Evolutionary conservation across 2,113 vertebrate genomes (phyloP).

Genomic region (Hemiprocne comata): DNA sequence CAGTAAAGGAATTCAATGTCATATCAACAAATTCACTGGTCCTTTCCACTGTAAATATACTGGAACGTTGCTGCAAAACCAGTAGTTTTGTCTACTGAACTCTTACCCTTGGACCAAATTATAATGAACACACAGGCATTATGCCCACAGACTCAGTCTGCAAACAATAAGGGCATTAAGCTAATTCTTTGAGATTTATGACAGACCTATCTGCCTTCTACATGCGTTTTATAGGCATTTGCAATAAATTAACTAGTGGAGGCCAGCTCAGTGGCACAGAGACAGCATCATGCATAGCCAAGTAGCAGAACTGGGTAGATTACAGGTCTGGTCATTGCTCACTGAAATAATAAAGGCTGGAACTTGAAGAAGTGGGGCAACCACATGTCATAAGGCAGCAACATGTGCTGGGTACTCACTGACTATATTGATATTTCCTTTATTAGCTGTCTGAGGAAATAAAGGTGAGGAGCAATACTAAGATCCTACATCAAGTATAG

Average conservation of each 20-base stretch:
- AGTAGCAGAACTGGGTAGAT: neutral
- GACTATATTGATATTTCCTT: neutral
- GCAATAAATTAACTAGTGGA: slow-evolving; percentile 62
- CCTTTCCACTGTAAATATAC: slow-evolving; percentile 6
- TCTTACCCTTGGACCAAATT: neutral
- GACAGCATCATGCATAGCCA: neutral
- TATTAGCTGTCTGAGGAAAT: neutral
- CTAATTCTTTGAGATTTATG: slow-evolving; percentile 65
- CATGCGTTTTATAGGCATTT: slow-evolving; percentile 63
- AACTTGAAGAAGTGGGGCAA: neutral
- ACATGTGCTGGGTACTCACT: neutral
- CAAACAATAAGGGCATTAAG: slow-evolving; percentile 50
- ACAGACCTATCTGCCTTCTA: slow-evolving; percentile 60
- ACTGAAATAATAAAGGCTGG: neutral
- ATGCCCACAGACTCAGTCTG: neutral
- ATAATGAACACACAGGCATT: neutral
- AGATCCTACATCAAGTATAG: neutral
- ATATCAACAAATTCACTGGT: neutral
- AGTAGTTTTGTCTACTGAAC: slow-evolving; percentile 11
- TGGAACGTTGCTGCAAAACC: neutral
- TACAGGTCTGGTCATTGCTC: neutral
- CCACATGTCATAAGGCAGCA: neutral
- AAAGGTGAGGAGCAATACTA: neutral
- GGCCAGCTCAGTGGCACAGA: slow-evolving; percentile 15
- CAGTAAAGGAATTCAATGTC: neutral